These are phyloP conservation scores for Chromis chromis DNA, from an alignment of 2,797 vertebrate genomes.

Conservation along the genomic window DNA sequence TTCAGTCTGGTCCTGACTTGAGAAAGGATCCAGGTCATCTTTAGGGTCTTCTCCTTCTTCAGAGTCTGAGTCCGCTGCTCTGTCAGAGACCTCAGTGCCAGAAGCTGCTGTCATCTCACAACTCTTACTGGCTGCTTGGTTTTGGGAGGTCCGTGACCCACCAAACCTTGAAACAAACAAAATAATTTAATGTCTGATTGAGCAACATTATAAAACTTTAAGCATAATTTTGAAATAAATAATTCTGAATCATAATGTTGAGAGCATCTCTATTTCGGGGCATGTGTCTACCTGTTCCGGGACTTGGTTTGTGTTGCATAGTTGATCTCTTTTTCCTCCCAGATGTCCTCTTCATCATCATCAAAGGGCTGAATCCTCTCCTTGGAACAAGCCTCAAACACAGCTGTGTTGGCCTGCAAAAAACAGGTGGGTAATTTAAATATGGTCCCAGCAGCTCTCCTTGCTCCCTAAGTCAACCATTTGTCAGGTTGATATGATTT, in stretches of 20 bases:
- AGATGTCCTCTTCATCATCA: conserved; percentile 94
- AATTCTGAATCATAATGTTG: not conserved
- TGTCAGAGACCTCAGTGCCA: conserved; percentile 59
- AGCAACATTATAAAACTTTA: not conserved
- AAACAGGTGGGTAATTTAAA: conserved; percentile 4
- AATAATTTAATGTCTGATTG: not conserved
- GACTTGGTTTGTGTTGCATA: conserved; percentile 88
- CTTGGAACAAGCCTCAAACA: conserved; percentile 92
- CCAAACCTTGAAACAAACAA: conserved; percentile 86
- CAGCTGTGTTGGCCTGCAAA: conserved; percentile 86
- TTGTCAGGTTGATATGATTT: not conserved
- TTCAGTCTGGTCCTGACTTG: conserved; percentile 54
- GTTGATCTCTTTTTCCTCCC: conserved; percentile 92
- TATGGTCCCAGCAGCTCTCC: not conserved
- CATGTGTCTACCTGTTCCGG: conserved; percentile 86
- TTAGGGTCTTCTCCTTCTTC: conserved; percentile 78
- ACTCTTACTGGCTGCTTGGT: conserved; percentile 75
- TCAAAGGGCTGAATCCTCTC: conserved; percentile 94
- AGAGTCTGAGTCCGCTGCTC: conserved; percentile 74
- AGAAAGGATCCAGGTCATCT: conserved; percentile 73
- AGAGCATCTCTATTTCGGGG: not conserved
- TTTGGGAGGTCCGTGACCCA: conserved; percentile 81
- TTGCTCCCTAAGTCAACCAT: not conserved
- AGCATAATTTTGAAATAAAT: no score
- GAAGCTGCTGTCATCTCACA: conserved; percentile 60